Evolutionary conservation across 2,888 invertebrate genomes (phyloP), one percentile per base, ranked within the genome.

Genomic region (Sipha maydis): DNA sequence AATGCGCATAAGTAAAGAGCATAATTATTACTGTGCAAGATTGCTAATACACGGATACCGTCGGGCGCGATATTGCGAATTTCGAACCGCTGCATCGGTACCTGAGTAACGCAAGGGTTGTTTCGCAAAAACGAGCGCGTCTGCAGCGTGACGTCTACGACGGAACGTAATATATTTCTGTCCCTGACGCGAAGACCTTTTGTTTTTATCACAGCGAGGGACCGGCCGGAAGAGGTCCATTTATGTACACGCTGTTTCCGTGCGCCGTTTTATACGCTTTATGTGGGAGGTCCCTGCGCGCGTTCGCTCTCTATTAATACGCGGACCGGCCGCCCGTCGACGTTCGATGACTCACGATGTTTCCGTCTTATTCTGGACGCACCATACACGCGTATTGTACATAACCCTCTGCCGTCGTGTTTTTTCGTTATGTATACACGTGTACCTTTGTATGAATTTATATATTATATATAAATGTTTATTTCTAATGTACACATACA

Each of bases 171-270:
- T 41, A 48, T 48, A 14, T 48, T 48, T 48, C 48, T 48, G 48
- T 48, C 48, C 14, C 14, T 14, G 48, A 8, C 1, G 85, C 48
- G 54, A 34, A 76, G 71, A 71, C 19, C 85, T 79, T 79, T 79
- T 86, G 85, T 86, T 79, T 85, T 86, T 73, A 71, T 79, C 85
- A 48, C 80, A 14, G 34, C 31, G 41, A 73, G 86, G 71, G 79
- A 79, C 48, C 38, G 86, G 56, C 86, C 86, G 86, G 86, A 86
- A 86, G 80, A 80, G 86, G 73, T 86, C 80, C 86, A 86, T 86
- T 86, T 86, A 86, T 71, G 79, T 79, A n/a, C 71, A 71, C 78
- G 78, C 38, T 8, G 77, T 8, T 86, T 79, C 56, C 79, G 38
- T 34, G 71, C n/a, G 14, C 67, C 48, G 28, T 48, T 9, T 11